Conservation (phyloP, 2,888 invertebrate genomes). For the Dastarcus helophoroides region DNA sequence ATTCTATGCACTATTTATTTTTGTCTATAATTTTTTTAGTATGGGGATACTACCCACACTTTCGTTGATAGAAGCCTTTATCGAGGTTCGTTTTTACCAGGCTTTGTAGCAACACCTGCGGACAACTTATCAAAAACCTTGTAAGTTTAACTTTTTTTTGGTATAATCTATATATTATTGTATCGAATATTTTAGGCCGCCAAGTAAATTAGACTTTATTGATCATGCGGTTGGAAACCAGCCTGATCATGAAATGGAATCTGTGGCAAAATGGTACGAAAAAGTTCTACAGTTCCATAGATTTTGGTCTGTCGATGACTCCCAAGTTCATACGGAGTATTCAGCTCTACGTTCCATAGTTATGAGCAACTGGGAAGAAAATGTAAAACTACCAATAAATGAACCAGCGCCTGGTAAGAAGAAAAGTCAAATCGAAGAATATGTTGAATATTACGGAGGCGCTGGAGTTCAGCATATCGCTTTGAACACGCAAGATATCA, state of each 20-base stretch:
- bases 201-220: constrained; percentile 69
- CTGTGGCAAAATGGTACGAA: constrained; percentile 82
- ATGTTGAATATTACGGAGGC: constrained; percentile 95
- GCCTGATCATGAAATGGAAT: constrained; percentile 84
- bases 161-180: background rate
- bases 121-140: constrained; percentile 52
- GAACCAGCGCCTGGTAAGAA: constrained; percentile 91
- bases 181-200: constrained; percentile 45
- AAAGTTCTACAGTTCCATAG: constrained; percentile 61
- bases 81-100: constrained; percentile 78
- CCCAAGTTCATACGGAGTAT: constrained; percentile 89
- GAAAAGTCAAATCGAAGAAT: constrained; percentile 97
- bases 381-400: constrained; percentile 93
- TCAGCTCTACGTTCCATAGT: constrained; percentile 95
- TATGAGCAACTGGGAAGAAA: constrained; percentile 96
- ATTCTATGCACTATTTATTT: constrained; percentile 8
- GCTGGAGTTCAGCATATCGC: constrained; percentile 98
- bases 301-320: constrained; percentile 98
- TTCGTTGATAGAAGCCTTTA: constrained; percentile 80
- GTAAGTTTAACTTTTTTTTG: constrained; percentile 38
- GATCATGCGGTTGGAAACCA: constrained; percentile 98
- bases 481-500: constrained; percentile 88
- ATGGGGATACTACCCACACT: constrained; percentile 94
- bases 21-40: constrained; percentile 55
- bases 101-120: constrained; percentile 46